Evolutionary conservation across 2,888 invertebrate genomes (phyloP), one percentile per base, ranked within the genome.

Genomic region (Thalpophila matura): DNA sequence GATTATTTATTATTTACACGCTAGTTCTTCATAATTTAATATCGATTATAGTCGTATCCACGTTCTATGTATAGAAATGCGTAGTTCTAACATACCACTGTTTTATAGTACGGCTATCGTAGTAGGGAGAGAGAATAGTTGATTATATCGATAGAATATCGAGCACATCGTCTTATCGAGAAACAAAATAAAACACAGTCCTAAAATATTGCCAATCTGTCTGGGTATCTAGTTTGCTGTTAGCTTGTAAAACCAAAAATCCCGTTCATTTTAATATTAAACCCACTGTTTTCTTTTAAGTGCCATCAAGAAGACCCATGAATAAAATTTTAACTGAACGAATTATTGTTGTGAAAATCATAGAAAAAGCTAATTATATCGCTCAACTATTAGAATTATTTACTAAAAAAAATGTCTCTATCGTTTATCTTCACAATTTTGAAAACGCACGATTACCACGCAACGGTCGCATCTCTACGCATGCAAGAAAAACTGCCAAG

Each of bases 401-500:
- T n/a, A n/a, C n/a, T n/a, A n/a, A n/a, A 18, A 33, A 47, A 31
- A 22, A 6, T 3, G 2, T 3, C 1, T 3, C 12, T 9, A 38
- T 33, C 5, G 12, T 22, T 16, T 26, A 3, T 12, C 7, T 0
- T 26, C 37, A 14, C 12, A 49, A 9, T 61, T 33, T 31, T 14
- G 2, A 31, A 50, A 46, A 1, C 20, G 1, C 7, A 7, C 24
- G 9, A 38, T 14, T 9, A n/a, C 29, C 1, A 3, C 20, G 2
- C 29, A 14, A 43, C 22, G 4, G 18, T 63, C 71, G 60, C 84
- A 81, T 84, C 81, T 55, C 80, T 82, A 81, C 38, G 29, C 20
- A 63, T 81, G 82, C 76, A 71, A 89, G 85, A 90, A 90, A 91
- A 90, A 89, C 86, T 85, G 67, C 77, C 80, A 80, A 80, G 83